Percentiles rank a stretch among this genome's conserved stretches.
These are phyloP conservation scores for Telmatochromis sp. DNA, from an alignment of 2,113 vertebrate species.

Conservation along the genomic window DNA sequence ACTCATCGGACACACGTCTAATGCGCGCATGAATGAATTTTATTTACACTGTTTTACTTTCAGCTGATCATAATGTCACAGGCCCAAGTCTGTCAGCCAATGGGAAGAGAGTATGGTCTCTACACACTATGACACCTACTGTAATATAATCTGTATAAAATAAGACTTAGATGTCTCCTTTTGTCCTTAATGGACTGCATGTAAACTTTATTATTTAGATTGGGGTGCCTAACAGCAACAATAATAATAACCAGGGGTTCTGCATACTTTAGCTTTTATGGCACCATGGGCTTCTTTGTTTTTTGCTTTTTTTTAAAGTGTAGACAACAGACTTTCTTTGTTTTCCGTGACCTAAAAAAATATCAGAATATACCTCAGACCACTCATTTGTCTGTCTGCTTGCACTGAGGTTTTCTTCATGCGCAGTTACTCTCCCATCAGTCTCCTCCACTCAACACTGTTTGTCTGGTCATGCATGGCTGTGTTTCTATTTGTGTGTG, in stretches of 20 bases:
- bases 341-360: not conserved
- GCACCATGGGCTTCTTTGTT: not conserved
- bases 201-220: not conserved
- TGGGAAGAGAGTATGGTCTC: not conserved
- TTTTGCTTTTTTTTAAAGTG: not conserved
- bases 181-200: not conserved
- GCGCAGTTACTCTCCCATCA: slow-evolving; percentile 52
- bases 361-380: not conserved
- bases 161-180: not conserved
- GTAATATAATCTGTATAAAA: not conserved
- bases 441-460: slow-evolving; percentile 17
- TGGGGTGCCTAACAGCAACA: not conserved
- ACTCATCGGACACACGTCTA: not conserved
- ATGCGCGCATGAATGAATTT: not conserved
- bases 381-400: not conserved
- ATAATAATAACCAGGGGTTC: not conserved
- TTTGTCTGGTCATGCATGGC: slow-evolving; percentile 46
- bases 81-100: not conserved
- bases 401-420: slow-evolving; percentile 19
- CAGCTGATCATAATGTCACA: not conserved
- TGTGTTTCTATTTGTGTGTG: not conserved
- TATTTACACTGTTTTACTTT: not conserved
- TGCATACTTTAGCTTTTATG: not conserved
- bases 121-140: not conserved
- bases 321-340: not conserved